Conservation (phyloP, 1,140 invertebrate species). For the Calycopis cecrops region DNA sequence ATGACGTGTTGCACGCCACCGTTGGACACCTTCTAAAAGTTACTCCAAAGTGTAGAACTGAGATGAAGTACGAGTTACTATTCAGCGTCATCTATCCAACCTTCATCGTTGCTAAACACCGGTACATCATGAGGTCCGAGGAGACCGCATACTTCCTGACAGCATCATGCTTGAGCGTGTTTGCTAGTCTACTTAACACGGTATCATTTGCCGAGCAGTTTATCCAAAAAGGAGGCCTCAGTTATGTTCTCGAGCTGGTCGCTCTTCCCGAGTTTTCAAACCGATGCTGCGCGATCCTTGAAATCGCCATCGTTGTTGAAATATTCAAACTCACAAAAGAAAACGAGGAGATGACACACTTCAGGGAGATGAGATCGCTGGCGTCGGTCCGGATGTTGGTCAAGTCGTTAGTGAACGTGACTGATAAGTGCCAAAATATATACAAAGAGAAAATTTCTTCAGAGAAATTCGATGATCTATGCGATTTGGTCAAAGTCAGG, state of each 20-base stretch:
- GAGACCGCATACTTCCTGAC: slow-evolving; percentile 76
- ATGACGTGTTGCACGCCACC: slow-evolving; percentile 74
- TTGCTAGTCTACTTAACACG: slow-evolving; percentile 76
- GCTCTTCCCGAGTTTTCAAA: slow-evolving; percentile 74
- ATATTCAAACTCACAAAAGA: slow-evolving; percentile 71
- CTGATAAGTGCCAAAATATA: slow-evolving; percentile 55
- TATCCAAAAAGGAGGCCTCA: slow-evolving; percentile 74
- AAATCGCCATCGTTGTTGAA: slow-evolving; percentile 78
- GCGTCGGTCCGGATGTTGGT: slow-evolving; percentile 73
- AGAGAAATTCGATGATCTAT: slow-evolving; percentile 44
- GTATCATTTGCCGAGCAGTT: slow-evolving; percentile 77
- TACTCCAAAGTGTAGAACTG: slow-evolving; percentile 71
- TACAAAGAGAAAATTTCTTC: slow-evolving; percentile 47
- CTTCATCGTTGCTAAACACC: slow-evolving; percentile 75
- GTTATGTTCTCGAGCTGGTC: slow-evolving; percentile 75
- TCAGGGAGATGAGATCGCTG: slow-evolving; percentile 51
- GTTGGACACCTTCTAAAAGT: slow-evolving; percentile 78
- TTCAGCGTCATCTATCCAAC: slow-evolving; percentile 78
- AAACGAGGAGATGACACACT: slow-evolving; percentile 44
- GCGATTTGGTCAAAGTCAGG: slow-evolving; percentile 46
- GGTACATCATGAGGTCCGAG: slow-evolving; percentile 60
- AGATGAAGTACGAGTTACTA: slow-evolving; percentile 76
- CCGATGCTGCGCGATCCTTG: slow-evolving; percentile 77
- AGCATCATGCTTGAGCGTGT: slow-evolving; percentile 77
- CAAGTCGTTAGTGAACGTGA: slow-evolving; percentile 70